Conservation (phyloP, 92 coral and sea anemone genomes). For the Plumapathes pennacea region DNA sequence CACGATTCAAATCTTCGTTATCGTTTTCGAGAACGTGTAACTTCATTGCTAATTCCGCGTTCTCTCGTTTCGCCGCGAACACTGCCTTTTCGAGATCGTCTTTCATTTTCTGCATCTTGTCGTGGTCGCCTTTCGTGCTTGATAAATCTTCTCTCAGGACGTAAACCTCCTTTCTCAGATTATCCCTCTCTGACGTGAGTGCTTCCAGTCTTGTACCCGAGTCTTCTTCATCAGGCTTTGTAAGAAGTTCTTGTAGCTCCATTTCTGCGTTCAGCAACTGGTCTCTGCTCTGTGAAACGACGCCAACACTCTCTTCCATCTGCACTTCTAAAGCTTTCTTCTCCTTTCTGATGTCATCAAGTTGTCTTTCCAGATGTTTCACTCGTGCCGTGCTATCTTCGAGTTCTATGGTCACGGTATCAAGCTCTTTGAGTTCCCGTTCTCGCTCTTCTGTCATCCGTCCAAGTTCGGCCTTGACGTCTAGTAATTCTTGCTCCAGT, state of each 20-base stretch:
- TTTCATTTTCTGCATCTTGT: slow-evolving; percentile 66
- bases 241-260: slow-evolving; percentile 75
- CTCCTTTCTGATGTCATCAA: slow-evolving; percentile 65
- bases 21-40: slow-evolving; percentile 80
- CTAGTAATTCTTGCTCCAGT: slow-evolving; percentile 66
- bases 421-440: slow-evolving; percentile 60
- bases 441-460: slow-evolving; percentile 64
- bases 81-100: slow-evolving; percentile 85
- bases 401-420: slow-evolving; percentile 29
- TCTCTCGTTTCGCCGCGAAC: slow-evolving; percentile 61
- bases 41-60: slow-evolving; percentile 71
- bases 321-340: slow-evolving; percentile 75
- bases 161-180: slow-evolving; percentile 68
- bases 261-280: slow-evolving; percentile 77
- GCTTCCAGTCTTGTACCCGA: slow-evolving; percentile 59
- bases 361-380: slow-evolving; percentile 53
- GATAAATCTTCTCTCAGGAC: slow-evolving; percentile 82
- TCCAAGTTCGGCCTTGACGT: slow-evolving; percentile 61
- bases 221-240: slow-evolving; percentile 73
- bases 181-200: slow-evolving; percentile 78
- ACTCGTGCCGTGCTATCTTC: slow-evolving; percentile 50
- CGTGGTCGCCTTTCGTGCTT: slow-evolving; percentile 59
- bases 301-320: slow-evolving; percentile 60
- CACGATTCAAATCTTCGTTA: slow-evolving; percentile 91
- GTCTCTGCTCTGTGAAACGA: slow-evolving; percentile 56